Evolutionary conservation across 2,797 vertebrate species (phyloP), one percentile per base, ranked within the genome.

Genomic region (Enteromius paludinosus): DNA sequence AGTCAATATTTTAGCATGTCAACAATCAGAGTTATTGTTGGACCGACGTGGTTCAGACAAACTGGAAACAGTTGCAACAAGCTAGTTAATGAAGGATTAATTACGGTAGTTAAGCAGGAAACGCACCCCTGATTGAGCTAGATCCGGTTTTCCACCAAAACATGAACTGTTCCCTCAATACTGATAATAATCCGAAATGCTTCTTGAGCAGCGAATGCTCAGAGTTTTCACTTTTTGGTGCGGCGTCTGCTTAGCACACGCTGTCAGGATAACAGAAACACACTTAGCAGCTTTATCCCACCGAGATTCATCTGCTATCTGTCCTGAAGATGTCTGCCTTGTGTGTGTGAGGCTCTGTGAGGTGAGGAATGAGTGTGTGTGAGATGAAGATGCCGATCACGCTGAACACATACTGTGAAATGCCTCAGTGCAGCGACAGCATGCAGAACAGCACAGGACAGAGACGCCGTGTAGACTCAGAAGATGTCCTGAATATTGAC

Each of bases 401-500:
- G 89, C 88, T 93, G 91, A 92, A 91, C 92, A 91, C 87, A 90
- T 84, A 88, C 90, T 74, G 83, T 80, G 83, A 84, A 80, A 84
- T 80, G 77, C 71, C 78, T 80, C 83, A 68, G 25, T 68, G 61
- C 77, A 61, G 69, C 52, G 62, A 59, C 30, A 84, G 61, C 77
- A 56, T 43, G 69, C 61, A 79, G 70, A 30, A 66, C 77, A 68
- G 35, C 61, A 65, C 77, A 43, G 69, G 59, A 74, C 54, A 68
- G 72, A 83, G 20, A 23, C 28, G 8, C 47, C 9, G 30, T 59
- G 56, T 68, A 49, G 73, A 76, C 33, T 59, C 62, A 75, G 90
- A 93, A 68, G 91, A 93, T 94, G 93, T 93, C 91, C 90, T 90
- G 90, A 90, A 91, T 95, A 92, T 95, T 95, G 93, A 93, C 93